A percentile compares a stretch with the other conserved stretches of the same genome.
These are phyloP conservation scores for Pissodes strobi DNA, from an alignment of 1,140 invertebrate species.

Conservation along the genomic window DNA sequence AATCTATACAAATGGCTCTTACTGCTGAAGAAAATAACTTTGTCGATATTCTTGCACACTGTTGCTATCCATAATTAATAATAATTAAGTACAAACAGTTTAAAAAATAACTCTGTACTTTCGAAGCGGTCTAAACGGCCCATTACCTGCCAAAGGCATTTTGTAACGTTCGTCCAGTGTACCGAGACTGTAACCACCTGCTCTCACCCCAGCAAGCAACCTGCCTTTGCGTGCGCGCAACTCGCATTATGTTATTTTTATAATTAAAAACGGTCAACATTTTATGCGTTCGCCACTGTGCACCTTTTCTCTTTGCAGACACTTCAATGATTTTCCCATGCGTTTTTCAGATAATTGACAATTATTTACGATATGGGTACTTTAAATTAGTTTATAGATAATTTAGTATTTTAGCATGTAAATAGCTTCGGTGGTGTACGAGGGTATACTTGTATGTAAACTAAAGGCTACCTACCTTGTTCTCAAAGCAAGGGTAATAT, in stretches of 20 bases:
- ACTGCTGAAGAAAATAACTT: no score
- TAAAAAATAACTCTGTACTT: no score
- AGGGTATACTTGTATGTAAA: no score
- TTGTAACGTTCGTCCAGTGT: conserved; percentile 16
- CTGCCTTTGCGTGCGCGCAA: conserved; percentile 25
- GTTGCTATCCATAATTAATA: no score
- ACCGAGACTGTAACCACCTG: conserved; percentile 19
- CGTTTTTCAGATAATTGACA: background rate
- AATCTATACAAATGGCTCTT: no score
- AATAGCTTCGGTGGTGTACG: no score
- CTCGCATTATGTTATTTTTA: conserved; percentile 14
- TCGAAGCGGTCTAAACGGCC: conserved; percentile 5
- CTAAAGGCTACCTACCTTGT: no score
- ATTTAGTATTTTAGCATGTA: no score
- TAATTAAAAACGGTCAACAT: conserved; percentile 15
- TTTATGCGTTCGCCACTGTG: background rate
- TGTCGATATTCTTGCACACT: no score
- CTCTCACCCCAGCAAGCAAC: conserved; percentile 16
- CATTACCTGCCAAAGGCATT: conserved; percentile 14
- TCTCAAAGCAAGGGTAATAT: no score
- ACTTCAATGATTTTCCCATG: conserved; percentile 9
- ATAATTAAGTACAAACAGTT: no score
- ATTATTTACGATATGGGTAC: background rate
- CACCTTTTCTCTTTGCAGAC: conserved; percentile 1
- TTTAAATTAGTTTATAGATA: background rate